Evolutionary conservation across 2,888 invertebrate genomes (phyloP).

Genomic region (Loripinus fragilis): DNA sequence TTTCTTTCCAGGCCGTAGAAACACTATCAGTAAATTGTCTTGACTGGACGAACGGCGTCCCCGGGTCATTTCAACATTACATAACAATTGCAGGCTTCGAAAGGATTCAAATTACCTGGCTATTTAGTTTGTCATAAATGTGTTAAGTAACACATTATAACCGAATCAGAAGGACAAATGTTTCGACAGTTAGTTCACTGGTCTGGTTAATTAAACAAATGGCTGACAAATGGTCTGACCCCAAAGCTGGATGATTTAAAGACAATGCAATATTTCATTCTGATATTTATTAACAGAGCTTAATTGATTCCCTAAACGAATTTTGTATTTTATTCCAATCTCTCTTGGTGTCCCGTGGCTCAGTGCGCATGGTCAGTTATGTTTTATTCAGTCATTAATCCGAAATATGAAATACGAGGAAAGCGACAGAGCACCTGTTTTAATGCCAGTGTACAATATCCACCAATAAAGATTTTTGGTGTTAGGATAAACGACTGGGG

Average conservation of each 20-base stretch:
- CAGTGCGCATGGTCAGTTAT: conserved; percentile 1
- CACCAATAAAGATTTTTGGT: background rate
- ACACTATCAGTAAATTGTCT: too few species aligned
- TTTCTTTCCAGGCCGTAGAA: too few species aligned
- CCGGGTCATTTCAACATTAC: too few species aligned
- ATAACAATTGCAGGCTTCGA: too few species aligned
- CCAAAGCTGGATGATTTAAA: background rate
- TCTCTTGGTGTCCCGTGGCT: background rate
- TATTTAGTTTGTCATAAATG: too few species aligned
- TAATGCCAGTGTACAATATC: background rate
- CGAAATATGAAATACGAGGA: conserved; percentile 48
- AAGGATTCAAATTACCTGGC: too few species aligned
- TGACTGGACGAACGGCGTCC: too few species aligned
- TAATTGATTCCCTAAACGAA: background rate
- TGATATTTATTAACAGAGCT: background rate
- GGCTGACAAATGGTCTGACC: too few species aligned
- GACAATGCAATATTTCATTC: background rate
- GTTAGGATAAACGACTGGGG: conserved; percentile 8
- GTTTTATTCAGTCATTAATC: conserved; percentile 6
- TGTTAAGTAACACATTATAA: too few species aligned
- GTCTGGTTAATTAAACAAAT: too few species aligned
- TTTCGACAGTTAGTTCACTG: too few species aligned
- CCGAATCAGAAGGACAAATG: too few species aligned
- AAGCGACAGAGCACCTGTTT: conserved; percentile 46
- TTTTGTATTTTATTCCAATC: background rate